phyloP scores from a whole-genome alignment of 2,888 invertebrate genomes.

The Pseudolycoriella hygida region DNA sequence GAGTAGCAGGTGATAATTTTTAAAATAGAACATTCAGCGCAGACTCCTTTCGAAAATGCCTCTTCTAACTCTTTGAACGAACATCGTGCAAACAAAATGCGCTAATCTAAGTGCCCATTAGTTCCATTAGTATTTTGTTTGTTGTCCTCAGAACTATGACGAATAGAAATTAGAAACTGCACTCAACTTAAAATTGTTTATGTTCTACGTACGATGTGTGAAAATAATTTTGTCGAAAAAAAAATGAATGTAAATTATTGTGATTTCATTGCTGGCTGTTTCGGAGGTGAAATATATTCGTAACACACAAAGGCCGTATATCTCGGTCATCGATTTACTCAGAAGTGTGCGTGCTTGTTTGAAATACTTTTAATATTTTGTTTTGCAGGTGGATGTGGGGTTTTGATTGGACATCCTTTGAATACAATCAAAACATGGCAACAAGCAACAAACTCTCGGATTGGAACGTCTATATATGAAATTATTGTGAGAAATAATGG shows the following conservation, averaged over 20 bases:
- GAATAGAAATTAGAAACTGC: too few relatives aligned
- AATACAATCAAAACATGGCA: conserved; percentile 55
- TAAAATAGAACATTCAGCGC: too few relatives aligned
- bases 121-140: too few relatives aligned
- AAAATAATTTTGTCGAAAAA: too few relatives aligned
- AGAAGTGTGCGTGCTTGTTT: not conserved
- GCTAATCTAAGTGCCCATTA: too few relatives aligned
- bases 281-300: conserved; percentile 29
- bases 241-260: conserved; percentile 14
- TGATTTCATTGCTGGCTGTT: conserved; percentile 38
- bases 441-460: conserved; percentile 31
- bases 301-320: conserved; percentile 4
- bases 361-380: not conserved
- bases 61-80: too few relatives aligned
- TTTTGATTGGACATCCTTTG: conserved; percentile 47
- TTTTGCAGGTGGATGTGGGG: conserved; percentile 39
- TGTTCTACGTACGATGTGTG: too few relatives aligned
- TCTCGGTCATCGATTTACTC: not conserved
- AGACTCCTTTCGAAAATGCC: too few relatives aligned
- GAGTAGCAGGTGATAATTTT: too few relatives aligned
- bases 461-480: conserved; percentile 23
- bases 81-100: too few relatives aligned
- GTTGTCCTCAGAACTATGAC: too few relatives aligned
- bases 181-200: too few relatives aligned
- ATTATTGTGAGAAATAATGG: conserved; percentile 26